Evolutionary conservation across 2,888 invertebrate genomes (phyloP).

Genomic region (Ephialtes manifestator): DNA sequence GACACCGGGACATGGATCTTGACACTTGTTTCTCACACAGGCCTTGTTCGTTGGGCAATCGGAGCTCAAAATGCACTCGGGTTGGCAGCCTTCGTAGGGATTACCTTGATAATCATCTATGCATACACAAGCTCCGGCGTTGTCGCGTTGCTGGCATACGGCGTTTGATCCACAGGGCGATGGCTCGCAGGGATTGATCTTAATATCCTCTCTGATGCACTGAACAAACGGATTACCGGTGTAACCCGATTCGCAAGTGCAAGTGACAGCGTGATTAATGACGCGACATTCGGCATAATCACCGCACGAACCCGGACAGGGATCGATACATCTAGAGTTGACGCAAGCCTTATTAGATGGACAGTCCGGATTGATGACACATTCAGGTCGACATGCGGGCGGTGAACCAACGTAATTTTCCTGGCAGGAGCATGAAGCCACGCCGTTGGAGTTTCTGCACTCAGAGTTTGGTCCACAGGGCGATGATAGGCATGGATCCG

Average conservation of each 20-base stretch:
- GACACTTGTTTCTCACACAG: slow-evolving; percentile 94
- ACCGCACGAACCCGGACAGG: slow-evolving; percentile 94
- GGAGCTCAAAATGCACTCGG: slow-evolving; percentile 94
- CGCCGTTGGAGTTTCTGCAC: slow-evolving; percentile 89
- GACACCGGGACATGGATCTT: slow-evolving; percentile 94
- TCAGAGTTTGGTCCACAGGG: slow-evolving; percentile 94
- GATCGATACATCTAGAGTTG: slow-evolving; percentile 93
- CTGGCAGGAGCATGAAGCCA: slow-evolving; percentile 92
- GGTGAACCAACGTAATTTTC: slow-evolving; percentile 92
- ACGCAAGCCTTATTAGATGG: slow-evolving; percentile 92
- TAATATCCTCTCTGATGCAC: slow-evolving; percentile 89
- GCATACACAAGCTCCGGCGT: slow-evolving; percentile 93
- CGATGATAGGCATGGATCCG: slow-evolving; percentile 92
- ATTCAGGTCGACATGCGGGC: slow-evolving; percentile 94
- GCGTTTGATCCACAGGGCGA: slow-evolving; percentile 96
- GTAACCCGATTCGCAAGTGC: slow-evolving; percentile 92
- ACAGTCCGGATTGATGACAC: slow-evolving; percentile 94
- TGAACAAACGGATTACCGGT: slow-evolving; percentile 95
- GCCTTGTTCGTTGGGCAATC: slow-evolving; percentile 94
- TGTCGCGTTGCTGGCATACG: slow-evolving; percentile 91
- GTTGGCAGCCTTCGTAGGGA: slow-evolving; percentile 94
- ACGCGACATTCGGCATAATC: slow-evolving; percentile 93
- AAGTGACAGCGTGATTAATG: slow-evolving; percentile 93
- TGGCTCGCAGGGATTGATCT: slow-evolving; percentile 92
- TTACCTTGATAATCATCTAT: slow-evolving; percentile 94